These are phyloP conservation scores for Columba livia DNA, from an alignment of 2,113 vertebrate species.

Conservation along the genomic window DNA sequence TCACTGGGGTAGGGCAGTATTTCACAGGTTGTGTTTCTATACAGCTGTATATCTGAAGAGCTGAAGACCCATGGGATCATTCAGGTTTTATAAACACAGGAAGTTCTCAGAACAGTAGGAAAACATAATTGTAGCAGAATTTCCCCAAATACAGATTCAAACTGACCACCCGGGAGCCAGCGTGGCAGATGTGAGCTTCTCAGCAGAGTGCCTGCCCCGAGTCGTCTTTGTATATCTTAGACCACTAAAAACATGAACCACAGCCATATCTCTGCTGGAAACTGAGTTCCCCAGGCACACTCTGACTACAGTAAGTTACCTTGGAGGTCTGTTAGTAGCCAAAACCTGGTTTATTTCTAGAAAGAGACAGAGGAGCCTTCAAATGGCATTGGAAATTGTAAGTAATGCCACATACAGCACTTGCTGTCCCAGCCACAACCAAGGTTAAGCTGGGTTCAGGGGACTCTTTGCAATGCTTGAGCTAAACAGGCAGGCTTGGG, in stretches of 20 bases:
- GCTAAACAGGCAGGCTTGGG: not conserved
- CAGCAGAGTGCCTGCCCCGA: accelerated
- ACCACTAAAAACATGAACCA: not conserved
- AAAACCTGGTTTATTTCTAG: not conserved
- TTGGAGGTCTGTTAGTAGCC: not conserved
- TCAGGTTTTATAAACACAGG: not conserved
- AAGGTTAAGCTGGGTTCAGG: not conserved
- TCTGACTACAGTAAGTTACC: not conserved
- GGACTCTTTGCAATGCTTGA: not conserved
- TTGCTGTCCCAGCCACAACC: not conserved
- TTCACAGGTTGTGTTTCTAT: not conserved
- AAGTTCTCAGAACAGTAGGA: not conserved
- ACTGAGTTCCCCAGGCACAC: not conserved
- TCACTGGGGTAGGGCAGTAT: not conserved
- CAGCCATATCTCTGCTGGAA: not conserved
- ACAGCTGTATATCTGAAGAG: not conserved
- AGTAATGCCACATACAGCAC: not conserved
- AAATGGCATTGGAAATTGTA: not conserved
- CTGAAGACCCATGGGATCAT: not conserved
- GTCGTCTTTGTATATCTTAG: not conserved
- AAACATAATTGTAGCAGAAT: not conserved
- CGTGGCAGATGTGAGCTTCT: not conserved
- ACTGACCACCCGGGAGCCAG: not conserved
- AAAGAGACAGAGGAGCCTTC: not conserved
- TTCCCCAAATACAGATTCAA: not conserved